These are phyloP conservation scores for Diglossa cyanea DNA, from an alignment of 2,797 vertebrate species.

Conservation along the genomic window DNA sequence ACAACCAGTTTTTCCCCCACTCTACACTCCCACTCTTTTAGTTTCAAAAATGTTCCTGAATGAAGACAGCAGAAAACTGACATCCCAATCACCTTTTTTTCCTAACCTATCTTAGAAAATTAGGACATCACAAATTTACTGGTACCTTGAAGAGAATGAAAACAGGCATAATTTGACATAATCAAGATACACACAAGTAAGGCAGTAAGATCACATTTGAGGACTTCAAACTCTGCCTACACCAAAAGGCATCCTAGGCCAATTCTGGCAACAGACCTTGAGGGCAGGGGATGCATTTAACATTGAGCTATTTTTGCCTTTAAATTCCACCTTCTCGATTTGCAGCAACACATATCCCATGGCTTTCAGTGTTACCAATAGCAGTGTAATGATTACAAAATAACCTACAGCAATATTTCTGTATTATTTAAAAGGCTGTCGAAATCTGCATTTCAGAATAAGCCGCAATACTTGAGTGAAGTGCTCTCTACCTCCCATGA, in stretches of 20 bases:
- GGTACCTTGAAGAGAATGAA: neutral
- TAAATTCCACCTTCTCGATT: constrained; percentile 49
- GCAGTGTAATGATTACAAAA: neutral
- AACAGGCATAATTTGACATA: neutral
- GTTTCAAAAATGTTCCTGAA: neutral
- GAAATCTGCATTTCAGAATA: neutral
- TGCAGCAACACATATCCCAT: constrained; percentile 19
- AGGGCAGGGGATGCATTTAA: constrained; percentile 49
- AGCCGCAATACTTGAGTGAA: neutral
- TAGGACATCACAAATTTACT: neutral
- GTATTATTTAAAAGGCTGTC: neutral
- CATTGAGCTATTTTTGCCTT: constrained; percentile 62
- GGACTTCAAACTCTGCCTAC: constrained; percentile 11
- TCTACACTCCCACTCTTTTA: neutral
- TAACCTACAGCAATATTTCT: neutral
- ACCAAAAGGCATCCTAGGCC: constrained; percentile 3
- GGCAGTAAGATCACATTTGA: neutral
- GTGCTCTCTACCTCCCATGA: neutral
- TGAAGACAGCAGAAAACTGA: neutral
- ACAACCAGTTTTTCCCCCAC: neutral
- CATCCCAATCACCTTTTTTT: neutral
- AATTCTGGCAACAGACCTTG: constrained; percentile 45
- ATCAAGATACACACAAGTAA: neutral
- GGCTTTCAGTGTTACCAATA: neutral
- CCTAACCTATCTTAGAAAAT: neutral